Conservation (phyloP, 2,888 invertebrate genomes). For the Ormyrus rosae region DNA sequence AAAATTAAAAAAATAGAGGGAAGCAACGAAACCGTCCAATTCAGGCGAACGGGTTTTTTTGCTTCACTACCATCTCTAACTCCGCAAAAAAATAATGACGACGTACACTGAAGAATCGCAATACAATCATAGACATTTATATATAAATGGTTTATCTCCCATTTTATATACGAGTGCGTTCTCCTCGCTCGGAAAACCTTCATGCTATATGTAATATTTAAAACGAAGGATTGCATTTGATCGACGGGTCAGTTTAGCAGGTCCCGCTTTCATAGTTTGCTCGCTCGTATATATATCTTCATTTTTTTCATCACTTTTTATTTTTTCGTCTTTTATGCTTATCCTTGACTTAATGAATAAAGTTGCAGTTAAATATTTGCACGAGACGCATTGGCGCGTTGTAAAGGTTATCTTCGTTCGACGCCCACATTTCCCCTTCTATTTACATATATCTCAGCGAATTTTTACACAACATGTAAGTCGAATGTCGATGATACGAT, state of each 20-base stretch:
- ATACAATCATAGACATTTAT: slow-evolving; percentile 43
- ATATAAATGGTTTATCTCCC: slow-evolving; percentile 44
- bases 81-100: slow-evolving; percentile 30
- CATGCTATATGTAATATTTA: slow-evolving; percentile 38
- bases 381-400: slow-evolving; percentile 61
- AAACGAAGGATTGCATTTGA: slow-evolving; percentile 46
- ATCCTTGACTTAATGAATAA: slow-evolving; percentile 58
- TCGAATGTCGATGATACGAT: slow-evolving; percentile 49
- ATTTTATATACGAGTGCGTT: slow-evolving; percentile 16
- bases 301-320: slow-evolving; percentile 50
- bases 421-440: slow-evolving; percentile 49
- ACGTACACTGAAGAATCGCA: slow-evolving; percentile 35
- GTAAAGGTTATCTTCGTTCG: slow-evolving; percentile 58
- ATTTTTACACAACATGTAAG: slow-evolving; percentile 58
- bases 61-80: slow-evolving; percentile 1
- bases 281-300: not conserved
- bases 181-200: slow-evolving; percentile 26
- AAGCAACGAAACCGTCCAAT: not conserved
- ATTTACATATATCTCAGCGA: slow-evolving; percentile 57
- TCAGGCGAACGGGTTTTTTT: not conserved
- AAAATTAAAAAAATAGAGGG: slow-evolving; percentile 6
- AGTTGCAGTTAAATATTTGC: slow-evolving; percentile 65
- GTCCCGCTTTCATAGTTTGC: not conserved
- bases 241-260: not conserved
- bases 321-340: slow-evolving; percentile 49